Conservation (phyloP, 2,888 invertebrate species). For the Zaprionus lineosus region DNA sequence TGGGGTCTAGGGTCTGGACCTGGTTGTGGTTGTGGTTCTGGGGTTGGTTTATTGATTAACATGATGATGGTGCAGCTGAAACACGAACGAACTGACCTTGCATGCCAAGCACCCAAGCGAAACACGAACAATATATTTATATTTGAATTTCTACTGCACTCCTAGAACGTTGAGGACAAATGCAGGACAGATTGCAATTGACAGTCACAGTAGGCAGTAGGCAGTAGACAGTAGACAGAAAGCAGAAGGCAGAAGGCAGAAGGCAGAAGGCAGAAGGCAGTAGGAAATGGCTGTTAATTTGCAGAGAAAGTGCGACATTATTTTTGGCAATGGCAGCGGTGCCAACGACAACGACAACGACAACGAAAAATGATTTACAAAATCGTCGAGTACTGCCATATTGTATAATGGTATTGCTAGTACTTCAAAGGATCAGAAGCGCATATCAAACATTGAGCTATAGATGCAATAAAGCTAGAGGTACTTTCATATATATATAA, state of each 20-base stretch:
- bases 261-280: slow-evolving; percentile 19
- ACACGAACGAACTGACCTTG: slow-evolving; percentile 51
- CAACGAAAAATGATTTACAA: slow-evolving; percentile 10
- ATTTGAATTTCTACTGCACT: slow-evolving; percentile 42
- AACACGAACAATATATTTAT: slow-evolving; percentile 50
- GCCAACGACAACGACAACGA: slow-evolving; percentile 26
- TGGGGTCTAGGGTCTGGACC: not conserved
- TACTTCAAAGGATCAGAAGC: too few relatives aligned
- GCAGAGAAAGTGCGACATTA: slow-evolving; percentile 48
- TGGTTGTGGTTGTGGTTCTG: not conserved
- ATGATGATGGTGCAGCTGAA: slow-evolving; percentile 47
- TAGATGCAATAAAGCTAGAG: too few relatives aligned
- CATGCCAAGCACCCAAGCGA: slow-evolving; percentile 36
- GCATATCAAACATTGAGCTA: too few relatives aligned
- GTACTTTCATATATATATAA: too few relatives aligned
- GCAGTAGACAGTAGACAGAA: slow-evolving; percentile 3
- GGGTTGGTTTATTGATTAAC: slow-evolving; percentile 50
- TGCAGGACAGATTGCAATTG: not conserved
- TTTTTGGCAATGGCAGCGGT: slow-evolving; percentile 45
- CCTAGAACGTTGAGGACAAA: slow-evolving; percentile 47
- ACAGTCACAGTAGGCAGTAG: slow-evolving; percentile 4
- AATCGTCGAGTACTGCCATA: too few relatives aligned
- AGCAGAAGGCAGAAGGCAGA: not conserved
- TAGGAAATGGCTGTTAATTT: slow-evolving; percentile 70
- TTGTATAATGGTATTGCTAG: too few relatives aligned